Evolutionary conservation across 2,113 vertebrate species (phyloP).

Genomic region (Limnothrissa miodon): DNA sequence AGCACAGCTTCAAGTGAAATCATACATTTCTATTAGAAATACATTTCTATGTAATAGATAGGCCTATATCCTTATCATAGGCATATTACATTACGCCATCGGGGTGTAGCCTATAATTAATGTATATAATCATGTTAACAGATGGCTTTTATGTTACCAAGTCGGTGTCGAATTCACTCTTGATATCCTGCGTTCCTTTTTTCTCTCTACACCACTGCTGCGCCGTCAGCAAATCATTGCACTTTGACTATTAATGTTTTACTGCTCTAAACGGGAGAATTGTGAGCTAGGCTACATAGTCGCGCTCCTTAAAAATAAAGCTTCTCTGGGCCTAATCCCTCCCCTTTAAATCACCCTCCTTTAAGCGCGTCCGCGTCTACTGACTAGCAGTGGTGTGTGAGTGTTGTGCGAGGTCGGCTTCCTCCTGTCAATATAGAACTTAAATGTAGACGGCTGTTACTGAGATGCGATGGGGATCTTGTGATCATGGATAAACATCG

Average conservation of each 20-base stretch:
- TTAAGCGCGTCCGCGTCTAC: neutral
- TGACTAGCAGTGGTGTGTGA: neutral
- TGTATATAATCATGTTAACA: no score
- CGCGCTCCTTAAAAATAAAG: neutral
- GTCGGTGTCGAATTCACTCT: no score
- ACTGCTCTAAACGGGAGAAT: neutral
- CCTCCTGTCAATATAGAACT: constrained; percentile 2
- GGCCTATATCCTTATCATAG: no score
- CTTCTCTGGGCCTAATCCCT: neutral
- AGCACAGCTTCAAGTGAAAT: neutral
- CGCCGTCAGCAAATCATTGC: neutral
- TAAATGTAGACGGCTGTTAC: constrained; percentile 1
- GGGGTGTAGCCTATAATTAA: no score
- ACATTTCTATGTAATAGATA: no score
- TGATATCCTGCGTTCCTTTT: neutral
- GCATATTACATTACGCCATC: no score
- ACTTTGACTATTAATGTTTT: neutral
- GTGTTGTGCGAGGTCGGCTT: constrained; percentile 9
- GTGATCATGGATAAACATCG: constrained; percentile 20
- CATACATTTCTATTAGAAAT: no score
- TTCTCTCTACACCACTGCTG: neutral
- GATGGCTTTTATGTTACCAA: neutral
- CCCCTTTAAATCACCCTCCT: constrained; percentile 17
- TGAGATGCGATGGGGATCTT: constrained; percentile 11
- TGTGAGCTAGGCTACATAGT: no score